Conservation (phyloP, 2,888 invertebrate genomes). For the Drosophila histrio region DNA sequence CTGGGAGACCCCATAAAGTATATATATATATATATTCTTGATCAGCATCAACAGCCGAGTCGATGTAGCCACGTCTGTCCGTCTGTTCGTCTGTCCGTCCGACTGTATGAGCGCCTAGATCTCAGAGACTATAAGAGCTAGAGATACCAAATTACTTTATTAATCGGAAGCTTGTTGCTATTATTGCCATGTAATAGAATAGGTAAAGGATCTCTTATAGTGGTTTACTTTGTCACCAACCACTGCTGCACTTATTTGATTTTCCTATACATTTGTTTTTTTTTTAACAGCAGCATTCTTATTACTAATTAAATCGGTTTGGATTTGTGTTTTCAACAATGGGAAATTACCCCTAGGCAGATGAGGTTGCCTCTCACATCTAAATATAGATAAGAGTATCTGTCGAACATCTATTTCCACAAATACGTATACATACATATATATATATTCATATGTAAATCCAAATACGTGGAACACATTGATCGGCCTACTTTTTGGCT, state of each 20-base stretch:
- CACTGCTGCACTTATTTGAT: background rate
- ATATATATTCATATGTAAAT: background rate
- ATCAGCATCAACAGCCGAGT: too few species aligned
- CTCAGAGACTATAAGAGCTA: too few species aligned
- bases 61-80: too few species aligned
- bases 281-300: too few species aligned
- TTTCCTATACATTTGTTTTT: background rate
- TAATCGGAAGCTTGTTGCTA: too few species aligned
- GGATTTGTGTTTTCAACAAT: slow-evolving; percentile 8
- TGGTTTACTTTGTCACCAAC: background rate
- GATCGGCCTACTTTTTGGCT: slow-evolving; percentile 53
- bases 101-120: too few species aligned
- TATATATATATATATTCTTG: too few species aligned
- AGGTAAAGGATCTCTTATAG: too few species aligned
- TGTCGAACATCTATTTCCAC: slow-evolving; percentile 5
- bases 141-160: too few species aligned
- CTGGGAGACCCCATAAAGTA: too few species aligned
- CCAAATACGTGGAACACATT: slow-evolving; percentile 39
- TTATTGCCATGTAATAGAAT: too few species aligned
- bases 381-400: slow-evolving; percentile 49
- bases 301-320: background rate
- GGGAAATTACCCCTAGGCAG: slow-evolving; percentile 48
- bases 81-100: too few species aligned
- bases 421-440: background rate
- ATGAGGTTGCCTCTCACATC: slow-evolving; percentile 8